phyloP scores from a whole-genome alignment of 1,140 invertebrate genomes.

The Atta colombica region DNA sequence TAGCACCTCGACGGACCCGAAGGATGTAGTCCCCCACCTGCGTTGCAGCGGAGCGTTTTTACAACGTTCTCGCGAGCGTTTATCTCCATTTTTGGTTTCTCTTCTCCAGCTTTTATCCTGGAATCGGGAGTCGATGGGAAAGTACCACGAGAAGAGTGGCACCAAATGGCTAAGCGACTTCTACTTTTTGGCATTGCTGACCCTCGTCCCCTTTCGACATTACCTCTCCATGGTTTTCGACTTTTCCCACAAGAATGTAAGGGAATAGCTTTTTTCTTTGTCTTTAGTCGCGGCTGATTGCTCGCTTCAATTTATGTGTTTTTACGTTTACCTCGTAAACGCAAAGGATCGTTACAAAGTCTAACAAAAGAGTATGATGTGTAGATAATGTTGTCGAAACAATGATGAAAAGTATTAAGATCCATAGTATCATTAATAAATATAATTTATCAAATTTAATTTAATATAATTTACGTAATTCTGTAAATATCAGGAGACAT shows the following conservation, averaged over 20 bases:
- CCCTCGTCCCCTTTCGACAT: slow-evolving; percentile 48
- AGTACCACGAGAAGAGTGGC: slow-evolving; percentile 36
- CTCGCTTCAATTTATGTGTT: slow-evolving; percentile 22
- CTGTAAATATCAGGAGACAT: background rate
- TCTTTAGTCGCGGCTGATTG: slow-evolving; percentile 53
- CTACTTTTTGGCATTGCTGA: slow-evolving; percentile 70
- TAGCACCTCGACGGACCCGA: slow-evolving; percentile 29
- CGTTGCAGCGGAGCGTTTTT: slow-evolving; percentile 66
- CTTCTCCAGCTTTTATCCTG: slow-evolving; percentile 71
- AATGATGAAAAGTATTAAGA: background rate
- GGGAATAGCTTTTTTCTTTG: slow-evolving; percentile 11
- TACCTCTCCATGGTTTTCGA: slow-evolving; percentile 60
- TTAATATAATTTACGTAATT: background rate
- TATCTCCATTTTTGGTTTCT: slow-evolving; percentile 64
- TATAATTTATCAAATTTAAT: background rate
- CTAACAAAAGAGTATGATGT: background rate
- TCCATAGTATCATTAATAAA: background rate
- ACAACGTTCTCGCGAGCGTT: slow-evolving; percentile 70
- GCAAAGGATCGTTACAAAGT: background rate
- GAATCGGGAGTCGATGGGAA: slow-evolving; percentile 76
- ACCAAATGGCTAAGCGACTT: slow-evolving; percentile 77
- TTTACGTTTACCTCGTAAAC: background rate
- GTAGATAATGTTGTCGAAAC: background rate
- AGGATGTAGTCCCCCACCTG: slow-evolving; percentile 73
- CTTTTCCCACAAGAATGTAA: slow-evolving; percentile 72